These are phyloP conservation scores for Ascidia mentula DNA, from an alignment of 23 tunicate species.

Conservation along the genomic window DNA sequence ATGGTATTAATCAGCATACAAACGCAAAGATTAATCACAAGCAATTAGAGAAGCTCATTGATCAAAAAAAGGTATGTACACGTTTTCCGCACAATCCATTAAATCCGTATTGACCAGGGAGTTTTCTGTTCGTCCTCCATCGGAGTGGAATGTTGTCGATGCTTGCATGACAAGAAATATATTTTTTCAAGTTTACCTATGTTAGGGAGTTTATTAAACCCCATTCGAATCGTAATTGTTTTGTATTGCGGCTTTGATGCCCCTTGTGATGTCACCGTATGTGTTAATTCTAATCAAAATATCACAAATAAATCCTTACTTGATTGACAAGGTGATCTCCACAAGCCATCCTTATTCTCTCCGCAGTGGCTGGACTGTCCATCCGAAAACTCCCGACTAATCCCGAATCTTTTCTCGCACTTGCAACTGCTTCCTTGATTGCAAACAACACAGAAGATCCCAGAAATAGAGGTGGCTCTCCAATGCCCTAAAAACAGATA, in stretches of 20 bases:
- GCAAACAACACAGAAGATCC: constrained; percentile 79
- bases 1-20: too few relatives aligned
- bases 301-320: constrained; percentile 23
- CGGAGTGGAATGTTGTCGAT: background rate
- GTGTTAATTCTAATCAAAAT: too few relatives aligned
- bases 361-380: constrained; percentile 84
- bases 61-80: too few relatives aligned
- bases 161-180: too few relatives aligned
- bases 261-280: too few relatives aligned
- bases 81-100: too few relatives aligned
- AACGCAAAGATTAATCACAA: too few relatives aligned
- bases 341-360: constrained; percentile 74
- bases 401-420: constrained; percentile 48
- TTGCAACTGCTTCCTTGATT: constrained; percentile 67
- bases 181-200: too few relatives aligned
- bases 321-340: constrained; percentile 50
- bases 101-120: constrained; percentile 4
- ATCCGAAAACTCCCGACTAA: constrained; percentile 50
- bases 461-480: constrained; percentile 87
- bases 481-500: constrained; percentile 73
- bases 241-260: too few relatives aligned
- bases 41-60: too few relatives aligned
- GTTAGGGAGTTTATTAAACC: too few relatives aligned
- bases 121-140: background rate
- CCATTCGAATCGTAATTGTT: too few relatives aligned